Evolutionary conservation across 2,113 vertebrate genomes (phyloP).

Genomic region (Coptodon rendalli): DNA sequence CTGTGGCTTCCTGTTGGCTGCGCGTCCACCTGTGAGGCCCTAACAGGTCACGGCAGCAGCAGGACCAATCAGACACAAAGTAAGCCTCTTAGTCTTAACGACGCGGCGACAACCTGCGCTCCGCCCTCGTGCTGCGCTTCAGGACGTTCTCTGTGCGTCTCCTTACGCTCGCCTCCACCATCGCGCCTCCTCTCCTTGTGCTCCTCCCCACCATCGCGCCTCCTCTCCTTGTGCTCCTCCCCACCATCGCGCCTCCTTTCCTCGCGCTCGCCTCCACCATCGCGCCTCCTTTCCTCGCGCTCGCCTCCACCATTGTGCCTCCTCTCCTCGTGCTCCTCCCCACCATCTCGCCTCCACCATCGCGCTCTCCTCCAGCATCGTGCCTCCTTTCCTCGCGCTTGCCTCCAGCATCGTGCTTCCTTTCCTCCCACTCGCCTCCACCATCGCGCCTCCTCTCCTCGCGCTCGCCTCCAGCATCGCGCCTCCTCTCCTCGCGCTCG

Average conservation of each 20-base stretch:
- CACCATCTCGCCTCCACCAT: accelerated
- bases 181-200: accelerated
- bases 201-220: accelerated
- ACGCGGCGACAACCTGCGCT: not conserved
- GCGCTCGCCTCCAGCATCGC: too few species aligned
- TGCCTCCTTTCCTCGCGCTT: accelerated
- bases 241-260: accelerated
- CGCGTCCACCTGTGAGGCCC: not conserved
- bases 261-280: accelerated
- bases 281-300: accelerated
- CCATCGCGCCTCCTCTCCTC: too few species aligned
- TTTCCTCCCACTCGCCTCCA: too few species aligned
- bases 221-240: accelerated
- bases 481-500: too few species aligned
- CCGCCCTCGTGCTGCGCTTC: not conserved
- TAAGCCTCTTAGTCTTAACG: not conserved
- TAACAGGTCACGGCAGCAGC: not conserved
- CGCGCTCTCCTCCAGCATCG: accelerated
- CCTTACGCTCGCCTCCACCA: not conserved
- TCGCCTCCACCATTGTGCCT: accelerated
- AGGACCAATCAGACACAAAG: not conserved
- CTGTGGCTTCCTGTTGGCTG: not conserved
- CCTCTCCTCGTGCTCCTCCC: accelerated
- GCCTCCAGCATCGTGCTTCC: too few species aligned
- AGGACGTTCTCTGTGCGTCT: not conserved